Base-by-base conservation (phyloP, 2,797 vertebrate species). In the Peromyscus nudipes region DNA sequence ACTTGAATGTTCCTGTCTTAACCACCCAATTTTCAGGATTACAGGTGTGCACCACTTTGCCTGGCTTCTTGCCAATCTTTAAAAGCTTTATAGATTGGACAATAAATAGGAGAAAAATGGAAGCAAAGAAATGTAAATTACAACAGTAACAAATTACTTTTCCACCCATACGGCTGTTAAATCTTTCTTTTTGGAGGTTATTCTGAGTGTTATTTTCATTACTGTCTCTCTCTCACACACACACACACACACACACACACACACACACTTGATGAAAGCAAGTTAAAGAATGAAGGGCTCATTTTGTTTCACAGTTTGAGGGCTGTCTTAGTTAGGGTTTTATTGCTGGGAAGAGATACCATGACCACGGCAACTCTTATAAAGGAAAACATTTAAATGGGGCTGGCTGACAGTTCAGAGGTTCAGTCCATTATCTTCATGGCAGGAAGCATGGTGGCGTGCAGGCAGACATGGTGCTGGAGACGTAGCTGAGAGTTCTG, bases 71-170 rank as follows among this genome's bases (percentile, higher is more conserved):
- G 6, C n/a, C 60, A 64, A 29, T 83, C 43, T 76, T 92, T 67
- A 69, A 85, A 31, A 25, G 31, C 14, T 96, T 67, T 75, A 34
- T 60, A 94, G 67, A 69, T 49, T 37, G 13, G 29, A 60, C 27
- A 89, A 84, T 69, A 81, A 77, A 92, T 89, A 67, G 64, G 23
- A 81, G 46, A 29, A 85, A 84, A 89, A n/a, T 29, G 4, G 46
- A 81, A 94, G 0, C 75, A 89, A 93, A 93, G 67, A 94, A 93
- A 91, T 55, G 3, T 60, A 82, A 91, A 85, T 83, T 80, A 67
- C 3, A 64, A 37, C 5, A 75, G 25, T 40, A 85, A 76, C 3
- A 71, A 80, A 14, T 31, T 80, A 57, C 29, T 67, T 96, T 89
- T 77, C 12, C 37, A 79, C 27, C 14, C 81, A 77, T 79, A 6